Conservation (phyloP, 2,888 invertebrate genomes). For the Epistrophe grossulariae region DNA sequence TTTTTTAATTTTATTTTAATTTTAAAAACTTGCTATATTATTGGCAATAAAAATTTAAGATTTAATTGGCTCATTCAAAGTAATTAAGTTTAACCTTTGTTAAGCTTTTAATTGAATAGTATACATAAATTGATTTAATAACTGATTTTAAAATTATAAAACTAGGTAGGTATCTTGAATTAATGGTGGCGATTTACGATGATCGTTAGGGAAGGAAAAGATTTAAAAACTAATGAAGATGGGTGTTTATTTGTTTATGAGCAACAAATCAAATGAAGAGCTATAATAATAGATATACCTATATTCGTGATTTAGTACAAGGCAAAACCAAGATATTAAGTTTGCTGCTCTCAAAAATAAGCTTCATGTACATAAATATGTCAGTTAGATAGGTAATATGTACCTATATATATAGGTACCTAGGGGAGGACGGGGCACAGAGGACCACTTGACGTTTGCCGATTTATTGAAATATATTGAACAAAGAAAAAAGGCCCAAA, state of each 20-base stretch:
- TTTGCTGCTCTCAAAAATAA: too few relatives aligned
- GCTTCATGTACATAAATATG: too few relatives aligned
- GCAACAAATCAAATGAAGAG: conserved; percentile 36
- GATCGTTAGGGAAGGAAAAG: background rate
- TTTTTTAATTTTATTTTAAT: background rate
- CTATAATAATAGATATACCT: too few relatives aligned
- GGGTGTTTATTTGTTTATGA: conserved; percentile 2
- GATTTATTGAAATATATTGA: too few relatives aligned
- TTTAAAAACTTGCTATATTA: background rate
- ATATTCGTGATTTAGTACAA: too few relatives aligned
- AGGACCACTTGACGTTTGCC: too few relatives aligned
- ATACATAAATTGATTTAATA: conserved; percentile 36
- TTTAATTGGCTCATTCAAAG: conserved; percentile 9
- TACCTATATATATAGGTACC: too few relatives aligned
- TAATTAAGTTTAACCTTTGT: conserved; percentile 30
- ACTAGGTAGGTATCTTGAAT: background rate
- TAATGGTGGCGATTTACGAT: conserved; percentile 12
- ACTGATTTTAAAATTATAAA: conserved; percentile 38
- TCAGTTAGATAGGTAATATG: too few relatives aligned
- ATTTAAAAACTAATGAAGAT: conserved; percentile 6
- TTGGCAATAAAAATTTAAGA: conserved; percentile 13
- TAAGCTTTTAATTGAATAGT: conserved; percentile 41
- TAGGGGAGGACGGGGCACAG: too few relatives aligned
- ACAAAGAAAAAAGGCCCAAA: too few relatives aligned
- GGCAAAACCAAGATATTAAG: too few relatives aligned